Conservation (phyloP, 2,888 invertebrate species). For the Elmis aenea region DNA sequence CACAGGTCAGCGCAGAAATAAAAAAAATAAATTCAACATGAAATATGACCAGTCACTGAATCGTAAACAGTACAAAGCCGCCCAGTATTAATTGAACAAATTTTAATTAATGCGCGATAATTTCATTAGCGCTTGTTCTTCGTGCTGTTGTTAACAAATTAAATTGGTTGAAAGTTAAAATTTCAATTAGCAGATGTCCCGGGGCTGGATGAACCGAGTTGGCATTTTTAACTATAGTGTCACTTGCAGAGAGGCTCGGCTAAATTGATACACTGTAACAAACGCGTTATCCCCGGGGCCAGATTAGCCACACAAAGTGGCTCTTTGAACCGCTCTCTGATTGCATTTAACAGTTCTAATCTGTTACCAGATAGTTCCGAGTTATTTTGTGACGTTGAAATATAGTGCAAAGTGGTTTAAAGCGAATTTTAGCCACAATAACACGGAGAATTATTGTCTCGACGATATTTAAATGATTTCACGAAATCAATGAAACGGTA, state of each 20-base stretch:
- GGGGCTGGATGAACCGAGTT: slow-evolving; percentile 26
- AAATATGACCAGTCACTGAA: slow-evolving; percentile 20
- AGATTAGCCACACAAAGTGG: slow-evolving; percentile 32
- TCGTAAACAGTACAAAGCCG: slow-evolving; percentile 30
- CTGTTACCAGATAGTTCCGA: slow-evolving; percentile 22
- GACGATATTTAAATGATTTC: no score
- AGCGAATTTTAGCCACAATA: no score
- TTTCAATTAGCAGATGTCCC: slow-evolving; percentile 41
- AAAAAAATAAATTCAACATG: background rate
- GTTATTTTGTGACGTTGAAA: no score
- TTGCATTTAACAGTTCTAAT: slow-evolving; percentile 25
- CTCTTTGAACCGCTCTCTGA: slow-evolving; percentile 28
- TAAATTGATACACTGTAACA: slow-evolving; percentile 41
- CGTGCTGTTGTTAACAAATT: slow-evolving; percentile 30
- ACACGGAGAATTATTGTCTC: no score
- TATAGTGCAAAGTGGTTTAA: no score
- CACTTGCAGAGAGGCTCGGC: slow-evolving; percentile 39
- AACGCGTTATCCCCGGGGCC: slow-evolving; percentile 31
- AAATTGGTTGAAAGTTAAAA: slow-evolving; percentile 35
- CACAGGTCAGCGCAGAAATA: no score
- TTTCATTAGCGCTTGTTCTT: slow-evolving; percentile 40
- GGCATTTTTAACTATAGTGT: slow-evolving; percentile 43
- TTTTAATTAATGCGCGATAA: slow-evolving; percentile 47
- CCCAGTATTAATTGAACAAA: slow-evolving; percentile 39
- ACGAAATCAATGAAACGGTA: no score